Percentiles rank a stretch among this genome's conserved stretches.
Evolutionary conservation across 1,140 invertebrate genomes (phyloP).

Genomic region (Ladona fulva): DNA sequence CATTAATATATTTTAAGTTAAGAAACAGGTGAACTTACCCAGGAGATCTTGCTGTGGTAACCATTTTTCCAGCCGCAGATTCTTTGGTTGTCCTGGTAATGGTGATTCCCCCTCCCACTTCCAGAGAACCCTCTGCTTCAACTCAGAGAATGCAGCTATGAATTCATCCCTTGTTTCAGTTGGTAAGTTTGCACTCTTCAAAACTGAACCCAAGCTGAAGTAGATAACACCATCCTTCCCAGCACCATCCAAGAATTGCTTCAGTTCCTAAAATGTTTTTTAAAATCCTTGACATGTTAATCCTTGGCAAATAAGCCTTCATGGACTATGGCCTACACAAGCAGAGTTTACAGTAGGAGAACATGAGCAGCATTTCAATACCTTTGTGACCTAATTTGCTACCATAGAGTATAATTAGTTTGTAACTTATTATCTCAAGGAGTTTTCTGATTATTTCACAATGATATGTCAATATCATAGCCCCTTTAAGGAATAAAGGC

Average conservation of each 20-base stretch:
- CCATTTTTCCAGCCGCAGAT: slow-evolving; percentile 54
- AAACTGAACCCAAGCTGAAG: slow-evolving; percentile 43
- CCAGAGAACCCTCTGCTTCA: slow-evolving; percentile 23
- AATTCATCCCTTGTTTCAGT: slow-evolving; percentile 17
- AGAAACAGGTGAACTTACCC: slow-evolving; percentile 31
- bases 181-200: slow-evolving; percentile 22
- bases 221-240: slow-evolving; percentile 41
- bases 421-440: too few relatives aligned
- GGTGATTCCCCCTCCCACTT: slow-evolving; percentile 23
- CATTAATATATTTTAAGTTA: too few relatives aligned
- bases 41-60: slow-evolving; percentile 58
- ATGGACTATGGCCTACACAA: too few relatives aligned
- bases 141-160: slow-evolving; percentile 21
- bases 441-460: too few relatives aligned
- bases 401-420: too few relatives aligned
- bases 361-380: too few relatives aligned
- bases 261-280: slow-evolving; percentile 16
- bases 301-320: too few relatives aligned
- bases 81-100: slow-evolving; percentile 39
- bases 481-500: too few relatives aligned
- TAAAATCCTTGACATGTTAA: too few relatives aligned
- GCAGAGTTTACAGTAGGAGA: too few relatives aligned
- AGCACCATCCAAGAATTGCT: slow-evolving; percentile 23
- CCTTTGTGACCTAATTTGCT: too few relatives aligned
- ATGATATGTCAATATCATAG: too few relatives aligned